phyloP scores from a whole-genome alignment of 2,888 invertebrate species.

The Drosophila anomelani region DNA sequence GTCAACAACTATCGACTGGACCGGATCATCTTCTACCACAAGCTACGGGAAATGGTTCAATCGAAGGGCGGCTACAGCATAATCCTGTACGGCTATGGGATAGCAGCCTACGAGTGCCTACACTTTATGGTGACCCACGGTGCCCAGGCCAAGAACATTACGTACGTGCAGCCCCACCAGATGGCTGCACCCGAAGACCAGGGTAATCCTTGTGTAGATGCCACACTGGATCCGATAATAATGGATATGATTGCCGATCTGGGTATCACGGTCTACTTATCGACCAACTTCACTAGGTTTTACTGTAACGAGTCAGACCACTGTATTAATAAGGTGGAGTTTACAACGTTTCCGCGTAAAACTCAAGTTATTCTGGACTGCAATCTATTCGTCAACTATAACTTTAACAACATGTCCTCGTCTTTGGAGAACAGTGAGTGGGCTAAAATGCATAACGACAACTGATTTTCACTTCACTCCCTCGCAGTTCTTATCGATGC shows the following conservation, averaged over 20 bases:
- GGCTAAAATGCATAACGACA: background rate
- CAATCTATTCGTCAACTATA: constrained; percentile 74
- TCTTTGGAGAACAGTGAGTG: constrained; percentile 19
- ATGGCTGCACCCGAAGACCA: constrained; percentile 13
- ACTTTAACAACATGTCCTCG: constrained; percentile 32
- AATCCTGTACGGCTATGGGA: constrained; percentile 69
- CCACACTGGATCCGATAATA: constrained; percentile 58
- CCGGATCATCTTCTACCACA: constrained; percentile 75
- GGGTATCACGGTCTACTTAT: constrained; percentile 60
- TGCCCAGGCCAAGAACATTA: constrained; percentile 49
- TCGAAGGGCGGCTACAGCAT: constrained; percentile 29
- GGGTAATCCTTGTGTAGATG: constrained; percentile 66
- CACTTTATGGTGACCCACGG: constrained; percentile 72
- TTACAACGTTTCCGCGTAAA: constrained; percentile 32
- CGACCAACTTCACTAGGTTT: constrained; percentile 46
- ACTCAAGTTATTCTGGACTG: constrained; percentile 50
- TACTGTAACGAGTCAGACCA: background rate
- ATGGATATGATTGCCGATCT: constrained; percentile 62
- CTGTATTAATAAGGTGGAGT: constrained; percentile 59
- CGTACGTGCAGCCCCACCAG: constrained; percentile 57
- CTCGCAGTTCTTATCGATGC: constrained; percentile 40
- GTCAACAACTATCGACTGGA: constrained; percentile 77
- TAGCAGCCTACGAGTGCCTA: constrained; percentile 73
- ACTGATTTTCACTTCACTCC: background rate
- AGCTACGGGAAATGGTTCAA: constrained; percentile 52